Conservation (phyloP, 37 sponge, comb jelly and placozoan genomes). For the Mnemiopsis leidyi region DNA sequence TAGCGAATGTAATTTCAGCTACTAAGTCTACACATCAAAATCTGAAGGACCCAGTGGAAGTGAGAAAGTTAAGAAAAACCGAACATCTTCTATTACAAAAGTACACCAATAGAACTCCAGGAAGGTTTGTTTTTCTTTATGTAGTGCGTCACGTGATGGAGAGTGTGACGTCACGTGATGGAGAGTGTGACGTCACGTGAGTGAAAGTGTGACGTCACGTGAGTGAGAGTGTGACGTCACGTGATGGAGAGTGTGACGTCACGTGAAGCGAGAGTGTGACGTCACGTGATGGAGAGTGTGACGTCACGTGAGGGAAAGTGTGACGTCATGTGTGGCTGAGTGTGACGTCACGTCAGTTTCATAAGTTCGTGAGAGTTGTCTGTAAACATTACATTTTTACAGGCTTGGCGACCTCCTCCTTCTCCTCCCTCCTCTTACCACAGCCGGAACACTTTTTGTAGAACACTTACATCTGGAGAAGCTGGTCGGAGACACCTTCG, state of each 20-base stretch:
- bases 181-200: background rate
- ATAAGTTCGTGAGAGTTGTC: no score
- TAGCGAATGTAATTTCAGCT: no score
- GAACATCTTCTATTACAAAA: slow-evolving; percentile 12
- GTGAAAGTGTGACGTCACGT: background rate
- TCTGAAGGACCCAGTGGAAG: slow-evolving; percentile 16
- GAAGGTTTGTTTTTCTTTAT: background rate
- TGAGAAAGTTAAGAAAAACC: background rate
- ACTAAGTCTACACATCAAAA: background rate
- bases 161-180: background rate
- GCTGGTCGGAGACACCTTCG: slow-evolving; percentile 40
- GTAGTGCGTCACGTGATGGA: background rate
- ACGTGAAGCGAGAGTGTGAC: background rate
- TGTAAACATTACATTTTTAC: no score
- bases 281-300: background rate
- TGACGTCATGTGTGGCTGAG: background rate
- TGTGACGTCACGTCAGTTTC: no score
- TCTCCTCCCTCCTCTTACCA: slow-evolving; percentile 37
- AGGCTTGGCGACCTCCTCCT: slow-evolving; percentile 19
- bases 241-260: background rate
- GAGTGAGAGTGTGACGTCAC: background rate
- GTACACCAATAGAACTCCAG: background rate
- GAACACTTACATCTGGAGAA: slow-evolving; percentile 42
- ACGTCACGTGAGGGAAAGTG: background rate
- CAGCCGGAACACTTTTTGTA: slow-evolving; percentile 13